Conservation (phyloP, 35 echinoderm and acorn worm genomes). For the Lytechinus pictus region DNA sequence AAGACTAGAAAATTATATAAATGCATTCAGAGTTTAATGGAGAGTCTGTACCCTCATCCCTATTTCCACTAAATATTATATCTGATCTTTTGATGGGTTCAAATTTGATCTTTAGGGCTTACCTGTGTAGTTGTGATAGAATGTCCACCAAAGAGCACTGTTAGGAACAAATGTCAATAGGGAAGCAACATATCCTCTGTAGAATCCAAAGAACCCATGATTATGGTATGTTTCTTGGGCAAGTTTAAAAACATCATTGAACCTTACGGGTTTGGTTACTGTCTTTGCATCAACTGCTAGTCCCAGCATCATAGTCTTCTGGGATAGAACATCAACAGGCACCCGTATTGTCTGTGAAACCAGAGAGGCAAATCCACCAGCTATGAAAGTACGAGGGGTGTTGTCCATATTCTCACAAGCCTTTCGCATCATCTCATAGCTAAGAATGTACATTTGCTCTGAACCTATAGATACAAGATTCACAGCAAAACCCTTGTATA, state of each 20-base stretch:
- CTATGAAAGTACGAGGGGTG: slow-evolving; percentile 74
- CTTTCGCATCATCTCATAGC: slow-evolving; percentile 82
- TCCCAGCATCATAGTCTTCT: slow-evolving; percentile 86
- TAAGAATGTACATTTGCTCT: slow-evolving; percentile 87
- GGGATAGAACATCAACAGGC: slow-evolving; percentile 88
- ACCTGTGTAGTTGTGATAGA: slow-evolving; percentile 99
- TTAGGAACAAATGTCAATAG: slow-evolving; percentile 93
- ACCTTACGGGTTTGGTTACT: slow-evolving; percentile 62
- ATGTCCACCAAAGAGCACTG: slow-evolving; percentile 97
- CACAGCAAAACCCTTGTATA: slow-evolving; percentile 94
- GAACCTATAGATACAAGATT: slow-evolving; percentile 78
- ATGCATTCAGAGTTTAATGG: no score
- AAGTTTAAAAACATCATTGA: slow-evolving; percentile 64
- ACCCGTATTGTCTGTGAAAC: slow-evolving; percentile 92
- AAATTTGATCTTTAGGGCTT: not conserved
- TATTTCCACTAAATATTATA: no score
- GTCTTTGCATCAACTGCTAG: slow-evolving; percentile 60
- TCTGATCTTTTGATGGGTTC: no score
- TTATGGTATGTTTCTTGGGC: slow-evolving; percentile 53
- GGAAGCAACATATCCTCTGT: slow-evolving; percentile 87
- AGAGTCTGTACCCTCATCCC: no score
- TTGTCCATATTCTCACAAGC: slow-evolving; percentile 70
- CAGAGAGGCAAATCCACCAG: slow-evolving; percentile 82
- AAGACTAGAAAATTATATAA: no score
- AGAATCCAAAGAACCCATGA: slow-evolving; percentile 85